Base-by-base conservation (phyloP, 2,797 vertebrate species). In the Rhynchonycteris naso region DNA sequence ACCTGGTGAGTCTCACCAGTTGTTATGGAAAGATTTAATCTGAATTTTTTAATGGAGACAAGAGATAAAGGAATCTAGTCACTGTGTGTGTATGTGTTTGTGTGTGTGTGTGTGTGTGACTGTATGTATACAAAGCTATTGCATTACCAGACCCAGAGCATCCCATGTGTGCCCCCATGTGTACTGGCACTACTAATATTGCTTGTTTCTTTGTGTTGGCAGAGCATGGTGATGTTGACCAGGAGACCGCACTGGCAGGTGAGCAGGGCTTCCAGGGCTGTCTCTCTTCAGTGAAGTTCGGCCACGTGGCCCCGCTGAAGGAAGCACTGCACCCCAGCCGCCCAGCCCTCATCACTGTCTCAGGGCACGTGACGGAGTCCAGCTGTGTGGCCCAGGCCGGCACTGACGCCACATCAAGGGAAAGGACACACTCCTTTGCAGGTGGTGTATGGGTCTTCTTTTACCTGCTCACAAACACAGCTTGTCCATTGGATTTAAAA, bases 241-340 rank as follows among this genome's bases (percentile, higher is more conserved):
- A 98, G 28, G 99, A 99, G 14, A 98, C 99, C 3, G 98, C 98
- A 85, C 98, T 98, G 74, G 98, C 99, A 8, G 98, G 98, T n/a
- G 98, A 98, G 9, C 97, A 98, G 95, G 99, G 99, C 81, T 99
- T 99, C 98, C 98, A 97, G 3, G 99, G 99, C 93, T 99, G 99
- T 92, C 98, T 99, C 47, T 99, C 99, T 5, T 98, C 99, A 0
- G 98, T 99, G 92, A 99, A 98, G 97, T 99, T 99, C 95, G 99
- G 99, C 98, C 98, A 99, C 72, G 95, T 99, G 96, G 98, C 99
- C 91, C 99, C 99, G 33, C 98, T 99, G 97, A 99, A 99, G 96
- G 98, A 98, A 1, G 99, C 99, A 1, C 97, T 99, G 94, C 97
- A 99, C 7, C 98, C 98, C 75, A 97, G 98, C 5, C 98, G 96